Conservation (phyloP, 2,797 vertebrate species). For the Bucorvus abyssinicus region DNA sequence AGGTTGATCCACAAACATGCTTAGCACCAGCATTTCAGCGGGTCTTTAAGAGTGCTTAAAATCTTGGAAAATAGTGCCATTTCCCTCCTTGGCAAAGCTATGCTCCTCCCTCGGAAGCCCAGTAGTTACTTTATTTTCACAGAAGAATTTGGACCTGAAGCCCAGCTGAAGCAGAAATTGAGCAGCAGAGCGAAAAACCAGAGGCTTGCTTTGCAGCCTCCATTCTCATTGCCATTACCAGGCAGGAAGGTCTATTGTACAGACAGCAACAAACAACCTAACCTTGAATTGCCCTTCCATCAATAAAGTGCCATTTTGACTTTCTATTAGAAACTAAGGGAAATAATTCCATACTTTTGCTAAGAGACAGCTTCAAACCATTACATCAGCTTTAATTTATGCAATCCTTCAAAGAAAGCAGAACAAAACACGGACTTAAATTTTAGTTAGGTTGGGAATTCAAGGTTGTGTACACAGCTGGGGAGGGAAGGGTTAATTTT, state of each 20-base stretch:
- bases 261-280: not conserved
- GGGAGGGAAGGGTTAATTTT: not conserved
- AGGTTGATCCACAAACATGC: not conserved
- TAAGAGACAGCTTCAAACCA: not conserved
- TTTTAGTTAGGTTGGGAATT: not conserved
- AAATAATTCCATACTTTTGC: not conserved
- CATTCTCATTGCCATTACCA: not conserved
- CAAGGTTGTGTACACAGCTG: not conserved
- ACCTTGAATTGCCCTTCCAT: slow-evolving; percentile 6
- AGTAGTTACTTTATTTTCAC: not conserved
- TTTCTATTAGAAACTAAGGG: not conserved
- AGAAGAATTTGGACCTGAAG: not conserved
- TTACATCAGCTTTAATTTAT: not conserved
- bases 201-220: not conserved
- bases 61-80: not conserved
- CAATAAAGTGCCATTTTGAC: not conserved
- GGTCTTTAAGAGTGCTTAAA: not conserved
- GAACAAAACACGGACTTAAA: not conserved
- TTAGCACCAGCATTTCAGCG: not conserved
- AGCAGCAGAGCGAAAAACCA: not conserved
- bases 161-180: not conserved
- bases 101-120: not conserved
- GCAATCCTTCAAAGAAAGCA: not conserved
- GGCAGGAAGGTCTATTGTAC: not conserved
- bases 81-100: not conserved